Percentiles rank a stretch among this genome's conserved stretches.
Evolutionary conservation across 2,113 vertebrate species (phyloP).

Genomic region (Nesoenas mayeri): DNA sequence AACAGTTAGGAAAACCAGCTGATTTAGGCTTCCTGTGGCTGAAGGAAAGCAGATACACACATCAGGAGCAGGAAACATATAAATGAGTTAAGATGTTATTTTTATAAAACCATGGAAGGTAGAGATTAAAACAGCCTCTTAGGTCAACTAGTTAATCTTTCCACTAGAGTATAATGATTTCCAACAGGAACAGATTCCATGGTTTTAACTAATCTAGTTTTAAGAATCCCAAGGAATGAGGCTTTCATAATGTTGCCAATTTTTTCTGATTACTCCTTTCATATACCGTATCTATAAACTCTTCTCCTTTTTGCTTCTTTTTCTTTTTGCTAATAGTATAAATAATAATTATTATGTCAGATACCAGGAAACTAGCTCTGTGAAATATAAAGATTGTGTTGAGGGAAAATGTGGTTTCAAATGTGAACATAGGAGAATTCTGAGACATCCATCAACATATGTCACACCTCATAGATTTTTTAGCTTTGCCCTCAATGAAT

Average conservation of each 20-base stretch:
- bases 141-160: not conserved
- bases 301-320: not conserved
- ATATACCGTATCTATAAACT: not conserved
- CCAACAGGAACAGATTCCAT: not conserved
- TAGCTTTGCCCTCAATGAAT: not conserved
- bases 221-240: not conserved
- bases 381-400: not conserved
- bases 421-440: not conserved
- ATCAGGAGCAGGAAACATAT: not conserved
- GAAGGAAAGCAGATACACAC: slow-evolving; percentile 13
- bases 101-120: not conserved
- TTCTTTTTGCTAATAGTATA: not conserved
- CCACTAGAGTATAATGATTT: not conserved
- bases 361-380: not conserved
- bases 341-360: not conserved
- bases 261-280: not conserved
- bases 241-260: not conserved
- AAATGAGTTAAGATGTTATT: not conserved
- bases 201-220: not conserved
- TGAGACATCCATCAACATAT: not conserved
- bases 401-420: not conserved
- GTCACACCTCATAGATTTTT: slow-evolving; percentile 33
- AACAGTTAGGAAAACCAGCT: not conserved
- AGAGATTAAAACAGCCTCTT: not conserved
- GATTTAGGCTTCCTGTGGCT: slow-evolving; percentile 25